These are phyloP conservation scores for Drosophila pectinifera DNA, from an alignment of 1,140 invertebrate genomes.

Conservation along the genomic window DNA sequence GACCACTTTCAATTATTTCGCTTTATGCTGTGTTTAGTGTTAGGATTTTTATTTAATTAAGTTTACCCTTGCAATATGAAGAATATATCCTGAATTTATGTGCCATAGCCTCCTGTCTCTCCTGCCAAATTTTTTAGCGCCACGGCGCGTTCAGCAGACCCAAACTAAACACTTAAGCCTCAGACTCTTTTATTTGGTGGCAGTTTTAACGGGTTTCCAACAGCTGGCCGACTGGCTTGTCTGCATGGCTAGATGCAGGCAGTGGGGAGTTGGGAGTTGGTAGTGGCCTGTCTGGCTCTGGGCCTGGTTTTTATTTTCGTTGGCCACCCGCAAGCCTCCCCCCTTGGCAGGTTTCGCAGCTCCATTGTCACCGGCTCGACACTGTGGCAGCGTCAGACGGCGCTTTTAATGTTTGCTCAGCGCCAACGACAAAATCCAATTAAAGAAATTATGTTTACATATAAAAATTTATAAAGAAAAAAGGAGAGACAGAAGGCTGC, in stretches of 20 bases:
- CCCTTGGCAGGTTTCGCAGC: too few relatives aligned
- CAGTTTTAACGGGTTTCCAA: slow-evolving; percentile 68
- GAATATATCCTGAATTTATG: background rate
- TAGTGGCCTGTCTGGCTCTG: slow-evolving; percentile 36
- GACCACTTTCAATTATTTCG: too few relatives aligned
- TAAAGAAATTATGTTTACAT: slow-evolving; percentile 82
- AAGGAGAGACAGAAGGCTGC: slow-evolving; percentile 35
- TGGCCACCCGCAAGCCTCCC: slow-evolving; percentile 2
- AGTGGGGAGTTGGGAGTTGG: background rate
- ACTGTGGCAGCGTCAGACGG: slow-evolving; percentile 40
- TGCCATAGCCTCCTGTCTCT: background rate
- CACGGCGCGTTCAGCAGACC: slow-evolving; percentile 33
- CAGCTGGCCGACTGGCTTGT: slow-evolving; percentile 56
- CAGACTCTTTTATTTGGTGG: slow-evolving; percentile 50
- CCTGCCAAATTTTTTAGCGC: slow-evolving; percentile 23
- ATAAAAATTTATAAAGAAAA: slow-evolving; percentile 53
- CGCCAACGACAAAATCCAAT: slow-evolving; percentile 76
- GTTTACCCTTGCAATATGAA: too few relatives aligned
- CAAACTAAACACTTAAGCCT: slow-evolving; percentile 24
- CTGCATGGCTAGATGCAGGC: slow-evolving; percentile 4
- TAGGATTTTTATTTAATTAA: background rate
- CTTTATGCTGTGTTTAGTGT: too few relatives aligned
- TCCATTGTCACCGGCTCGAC: slow-evolving; percentile 39
- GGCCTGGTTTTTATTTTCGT: slow-evolving; percentile 52
- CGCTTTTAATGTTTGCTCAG: slow-evolving; percentile 63